These are phyloP conservation scores for Silurus lanzhouensis DNA, from an alignment of 2,797 vertebrate species.

Conservation along the genomic window DNA sequence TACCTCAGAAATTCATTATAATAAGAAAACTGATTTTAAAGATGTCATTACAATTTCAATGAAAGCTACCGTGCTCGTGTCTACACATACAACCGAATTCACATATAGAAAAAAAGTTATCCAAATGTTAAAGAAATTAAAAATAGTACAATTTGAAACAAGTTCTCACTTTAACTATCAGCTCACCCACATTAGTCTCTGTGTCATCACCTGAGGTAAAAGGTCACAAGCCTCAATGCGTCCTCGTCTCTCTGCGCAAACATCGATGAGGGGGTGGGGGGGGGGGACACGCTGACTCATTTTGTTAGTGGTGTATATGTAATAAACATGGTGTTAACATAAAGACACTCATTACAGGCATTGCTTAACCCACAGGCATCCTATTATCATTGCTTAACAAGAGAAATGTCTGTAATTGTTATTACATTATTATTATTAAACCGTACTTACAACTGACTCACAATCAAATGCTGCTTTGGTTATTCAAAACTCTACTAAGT, in stretches of 20 bases:
- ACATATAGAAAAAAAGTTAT: background rate
- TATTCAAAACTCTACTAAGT: background rate
- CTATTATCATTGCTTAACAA: background rate
- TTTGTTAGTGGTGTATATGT: background rate
- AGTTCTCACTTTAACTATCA: background rate
- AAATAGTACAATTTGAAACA: background rate
- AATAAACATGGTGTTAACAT: background rate
- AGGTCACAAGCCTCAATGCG: background rate
- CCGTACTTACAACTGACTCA: background rate
- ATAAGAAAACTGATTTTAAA: background rate
- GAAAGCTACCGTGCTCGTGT: background rate
- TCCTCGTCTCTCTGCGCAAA: background rate
- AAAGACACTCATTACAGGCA: background rate
- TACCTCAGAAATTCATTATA: background rate
- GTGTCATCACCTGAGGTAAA: background rate
- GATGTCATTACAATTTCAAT: background rate
- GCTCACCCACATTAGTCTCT: no score
- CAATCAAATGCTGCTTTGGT: background rate
- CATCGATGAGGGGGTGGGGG: no score
- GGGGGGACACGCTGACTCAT: background rate
- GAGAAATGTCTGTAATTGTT: background rate
- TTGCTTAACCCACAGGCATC: background rate
- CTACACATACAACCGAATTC: background rate
- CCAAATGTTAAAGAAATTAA: background rate
- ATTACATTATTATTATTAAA: background rate